phyloP scores from a whole-genome alignment of 2,888 invertebrate genomes.

The Drosophila parthenogenetica region DNA sequence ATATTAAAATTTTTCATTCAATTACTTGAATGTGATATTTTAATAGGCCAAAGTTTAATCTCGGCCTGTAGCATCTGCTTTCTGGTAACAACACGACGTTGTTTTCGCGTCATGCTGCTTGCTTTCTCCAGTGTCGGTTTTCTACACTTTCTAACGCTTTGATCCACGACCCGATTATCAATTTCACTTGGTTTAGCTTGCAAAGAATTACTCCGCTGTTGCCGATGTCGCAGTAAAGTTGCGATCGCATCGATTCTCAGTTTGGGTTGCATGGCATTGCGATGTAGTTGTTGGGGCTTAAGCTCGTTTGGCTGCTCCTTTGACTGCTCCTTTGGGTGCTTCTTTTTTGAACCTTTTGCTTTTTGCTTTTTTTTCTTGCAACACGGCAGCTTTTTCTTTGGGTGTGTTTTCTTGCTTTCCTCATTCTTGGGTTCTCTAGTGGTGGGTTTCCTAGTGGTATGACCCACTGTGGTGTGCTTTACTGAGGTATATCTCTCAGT shows the following conservation, averaged over 20 bases:
- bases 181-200: not conserved
- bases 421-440: not conserved
- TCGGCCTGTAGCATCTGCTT: conserved; percentile 45
- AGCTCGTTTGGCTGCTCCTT: not conserved
- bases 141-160: not conserved
- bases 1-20: not conserved
- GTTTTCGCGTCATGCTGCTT: not conserved
- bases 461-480: not conserved
- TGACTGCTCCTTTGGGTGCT: not conserved
- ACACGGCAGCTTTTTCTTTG: conserved; percentile 38
- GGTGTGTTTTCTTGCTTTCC: not conserved
- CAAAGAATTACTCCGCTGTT: not conserved
- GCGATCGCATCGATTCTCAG: conserved; percentile 45
- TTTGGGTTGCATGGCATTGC: conserved; percentile 16
- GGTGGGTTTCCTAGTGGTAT: conserved; percentile 4
- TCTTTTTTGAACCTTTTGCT: conserved; percentile 3
- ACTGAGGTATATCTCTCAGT: not conserved
- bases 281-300: not conserved
- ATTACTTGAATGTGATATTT: not conserved
- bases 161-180: too few species aligned
- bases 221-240: conserved; percentile 43
- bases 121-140: not conserved
- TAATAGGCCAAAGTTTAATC: conserved; percentile 48
- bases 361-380: conserved; percentile 24
- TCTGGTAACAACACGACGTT: conserved; percentile 10